phyloP scores from a whole-genome alignment of 2,888 invertebrate genomes.

The Dermolepida albohirtum region DNA sequence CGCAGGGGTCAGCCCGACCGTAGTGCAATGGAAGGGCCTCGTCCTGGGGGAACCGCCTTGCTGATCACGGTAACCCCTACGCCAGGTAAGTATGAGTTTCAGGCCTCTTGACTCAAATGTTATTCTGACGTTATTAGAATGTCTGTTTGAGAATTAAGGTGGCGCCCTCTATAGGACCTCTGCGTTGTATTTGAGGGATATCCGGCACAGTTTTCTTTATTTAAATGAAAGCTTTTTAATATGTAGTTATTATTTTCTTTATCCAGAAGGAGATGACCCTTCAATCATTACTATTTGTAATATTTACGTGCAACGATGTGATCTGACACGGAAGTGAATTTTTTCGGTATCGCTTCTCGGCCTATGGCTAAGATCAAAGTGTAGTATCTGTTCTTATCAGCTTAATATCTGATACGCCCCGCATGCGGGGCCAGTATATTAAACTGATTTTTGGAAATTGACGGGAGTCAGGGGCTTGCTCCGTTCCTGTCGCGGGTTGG shows the following conservation, averaged over 20 bases:
- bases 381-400: constrained; percentile 78
- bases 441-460: constrained; percentile 59
- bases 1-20: constrained; percentile 75
- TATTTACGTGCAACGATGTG: no score
- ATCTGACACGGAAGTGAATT: no score
- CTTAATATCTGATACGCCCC: constrained; percentile 75
- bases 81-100: constrained; percentile 54
- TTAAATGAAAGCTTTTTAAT: no score
- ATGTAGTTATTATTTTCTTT: no score
- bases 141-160: no score
- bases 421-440: constrained; percentile 65
- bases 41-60: constrained; percentile 60
- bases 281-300: no score
- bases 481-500: constrained; percentile 75
- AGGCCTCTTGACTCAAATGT: no score
- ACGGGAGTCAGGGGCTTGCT: constrained; percentile 73
- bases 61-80: constrained; percentile 72
- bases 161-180: no score
- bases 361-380: constrained; percentile 72
- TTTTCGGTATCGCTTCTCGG: constrained; percentile 65
- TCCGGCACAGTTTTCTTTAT: no score
- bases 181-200: no score
- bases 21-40: constrained; percentile 75
- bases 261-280: no score
- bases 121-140: no score